Evolutionary conservation across 2,113 vertebrate genomes (phyloP).

Genomic region (Agapornis roseicollis): DNA sequence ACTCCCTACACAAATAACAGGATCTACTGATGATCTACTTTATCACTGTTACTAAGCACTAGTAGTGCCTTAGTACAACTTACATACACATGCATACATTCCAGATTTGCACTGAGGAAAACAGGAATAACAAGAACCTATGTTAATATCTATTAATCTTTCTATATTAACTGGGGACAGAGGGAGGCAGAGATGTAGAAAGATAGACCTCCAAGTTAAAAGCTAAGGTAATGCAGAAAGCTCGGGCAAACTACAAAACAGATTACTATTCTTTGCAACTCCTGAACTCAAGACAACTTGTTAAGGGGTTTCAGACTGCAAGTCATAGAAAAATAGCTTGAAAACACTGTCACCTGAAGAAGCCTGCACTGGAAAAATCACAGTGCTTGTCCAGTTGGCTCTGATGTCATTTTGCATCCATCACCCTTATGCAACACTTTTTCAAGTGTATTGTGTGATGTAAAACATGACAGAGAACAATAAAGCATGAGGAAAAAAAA

Average conservation of each 20-base stretch:
- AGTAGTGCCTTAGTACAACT: background rate
- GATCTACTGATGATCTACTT: background rate
- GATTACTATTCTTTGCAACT: background rate
- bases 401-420: background rate
- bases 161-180: background rate
- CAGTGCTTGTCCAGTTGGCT: background rate
- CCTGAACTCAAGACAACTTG: background rate
- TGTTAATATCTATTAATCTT: background rate
- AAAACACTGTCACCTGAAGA: background rate
- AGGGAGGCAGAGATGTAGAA: too few relatives aligned
- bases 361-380: background rate
- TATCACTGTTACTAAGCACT: background rate
- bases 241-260: background rate
- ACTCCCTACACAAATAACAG: background rate
- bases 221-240: background rate
- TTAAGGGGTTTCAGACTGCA: background rate
- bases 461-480: background rate
- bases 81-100: background rate
- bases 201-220: rapidly evolving
- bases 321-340: background rate
- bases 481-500: too few relatives aligned
- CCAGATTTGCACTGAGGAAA: background rate
- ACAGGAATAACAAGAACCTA: background rate
- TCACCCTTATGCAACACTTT: background rate
- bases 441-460: background rate